A percentile compares a stretch with the other conserved stretches of the same genome.
phyloP scores from a whole-genome alignment of 1,140 invertebrate species.

The Meteorus sp. region DNA sequence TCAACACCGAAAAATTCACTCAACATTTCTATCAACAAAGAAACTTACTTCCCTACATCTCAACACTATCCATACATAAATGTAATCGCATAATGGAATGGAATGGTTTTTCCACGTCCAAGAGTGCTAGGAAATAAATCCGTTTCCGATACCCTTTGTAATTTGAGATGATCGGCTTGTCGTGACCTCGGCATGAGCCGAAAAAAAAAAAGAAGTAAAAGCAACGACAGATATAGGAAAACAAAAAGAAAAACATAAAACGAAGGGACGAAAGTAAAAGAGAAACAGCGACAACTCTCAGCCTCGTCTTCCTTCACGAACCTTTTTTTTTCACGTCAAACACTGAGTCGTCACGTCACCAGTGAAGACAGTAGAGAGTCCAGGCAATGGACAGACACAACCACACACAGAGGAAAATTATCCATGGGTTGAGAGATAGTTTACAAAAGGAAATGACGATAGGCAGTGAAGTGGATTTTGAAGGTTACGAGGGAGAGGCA shows the following conservation, averaged over 20 bases:
- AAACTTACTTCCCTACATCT: too few relatives aligned
- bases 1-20: too few relatives aligned
- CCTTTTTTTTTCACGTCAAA: too few relatives aligned
- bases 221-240: neutral
- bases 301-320: too few relatives aligned
- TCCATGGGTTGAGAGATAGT: neutral
- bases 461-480: conserved; percentile 18
- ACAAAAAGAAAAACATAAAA: too few relatives aligned
- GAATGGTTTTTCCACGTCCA: conserved; percentile 29
- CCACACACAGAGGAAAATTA: neutral
- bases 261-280: too few relatives aligned
- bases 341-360: neutral
- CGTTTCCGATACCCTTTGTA: conserved; percentile 55
- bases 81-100: conserved; percentile 44
- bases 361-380: neutral
- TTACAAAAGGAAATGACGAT: conserved; percentile 9
- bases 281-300: too few relatives aligned
- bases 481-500: conserved; percentile 14
- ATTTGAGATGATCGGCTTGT: conserved; percentile 54
- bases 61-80: too few relatives aligned
- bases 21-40: neutral
- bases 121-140: conserved; percentile 43
- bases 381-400: neutral
- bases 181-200: conserved; percentile 21
- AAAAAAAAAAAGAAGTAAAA: neutral